These are phyloP conservation scores for Ovis canadensis DNA, from an alignment of 2,113 vertebrate species.

Conservation along the genomic window DNA sequence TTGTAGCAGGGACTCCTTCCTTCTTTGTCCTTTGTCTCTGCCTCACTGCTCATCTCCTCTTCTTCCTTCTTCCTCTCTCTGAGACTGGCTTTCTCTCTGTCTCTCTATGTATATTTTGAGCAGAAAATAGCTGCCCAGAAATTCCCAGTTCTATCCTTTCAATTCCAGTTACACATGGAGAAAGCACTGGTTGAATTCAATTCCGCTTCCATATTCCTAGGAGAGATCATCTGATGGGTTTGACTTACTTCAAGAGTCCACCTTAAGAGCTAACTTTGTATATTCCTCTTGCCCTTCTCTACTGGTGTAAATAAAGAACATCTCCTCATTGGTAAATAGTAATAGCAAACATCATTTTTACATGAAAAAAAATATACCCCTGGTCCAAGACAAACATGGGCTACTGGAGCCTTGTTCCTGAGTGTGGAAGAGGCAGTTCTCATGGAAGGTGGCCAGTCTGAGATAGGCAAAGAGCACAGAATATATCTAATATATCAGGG, in stretches of 20 bases:
- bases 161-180: background rate
- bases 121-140: background rate
- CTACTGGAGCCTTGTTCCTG: background rate
- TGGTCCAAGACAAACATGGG: background rate
- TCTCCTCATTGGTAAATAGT: background rate
- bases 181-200: background rate
- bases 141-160: background rate
- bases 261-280: background rate
- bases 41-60: background rate
- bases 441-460: background rate
- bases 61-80: background rate
- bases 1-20: rapidly evolving
- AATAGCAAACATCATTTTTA: background rate
- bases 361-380: background rate
- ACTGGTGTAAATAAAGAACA: background rate
- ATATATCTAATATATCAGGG: background rate
- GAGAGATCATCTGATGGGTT: background rate
- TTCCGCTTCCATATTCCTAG: background rate
- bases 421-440: background rate
- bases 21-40: background rate
- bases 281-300: background rate
- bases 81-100: background rate
- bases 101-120: background rate
- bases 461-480: background rate
- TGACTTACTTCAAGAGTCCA: background rate